Conservation (phyloP, 2,888 invertebrate genomes). For the Cotesia congregata region DNA sequence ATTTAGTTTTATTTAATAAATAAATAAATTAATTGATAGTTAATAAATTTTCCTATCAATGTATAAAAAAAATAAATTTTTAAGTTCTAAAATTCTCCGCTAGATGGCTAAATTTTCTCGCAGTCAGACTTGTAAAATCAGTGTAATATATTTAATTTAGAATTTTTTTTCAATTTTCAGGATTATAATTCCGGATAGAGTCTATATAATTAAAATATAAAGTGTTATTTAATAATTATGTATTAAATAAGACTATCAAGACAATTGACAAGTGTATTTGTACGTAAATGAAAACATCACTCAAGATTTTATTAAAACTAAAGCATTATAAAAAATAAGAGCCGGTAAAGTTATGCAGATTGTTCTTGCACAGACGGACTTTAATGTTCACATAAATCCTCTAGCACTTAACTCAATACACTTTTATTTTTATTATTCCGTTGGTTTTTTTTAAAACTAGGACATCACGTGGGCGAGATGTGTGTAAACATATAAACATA, state of each 20-base stretch:
- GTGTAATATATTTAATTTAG: too few species aligned
- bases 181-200: too few species aligned
- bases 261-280: neutral
- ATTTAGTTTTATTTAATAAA: too few species aligned
- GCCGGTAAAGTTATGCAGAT: slow-evolving; percentile 65
- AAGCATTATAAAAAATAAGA: neutral
- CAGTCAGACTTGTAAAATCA: too few species aligned
- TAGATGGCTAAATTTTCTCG: too few species aligned
- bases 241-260: neutral
- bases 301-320: neutral
- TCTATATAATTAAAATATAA: neutral
- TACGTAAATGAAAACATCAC: neutral
- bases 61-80: too few species aligned
- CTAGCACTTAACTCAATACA: slow-evolving; percentile 67
- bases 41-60: too few species aligned
- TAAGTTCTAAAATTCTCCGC: too few species aligned
- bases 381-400: slow-evolving; percentile 68
- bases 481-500: neutral
- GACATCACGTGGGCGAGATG: neutral
- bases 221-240: too few species aligned
- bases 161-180: too few species aligned
- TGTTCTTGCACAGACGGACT: slow-evolving; percentile 67
- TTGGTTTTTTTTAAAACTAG: slow-evolving; percentile 33
- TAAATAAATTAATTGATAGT: too few species aligned
- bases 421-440: slow-evolving; percentile 33